Evolutionary conservation across 2,113 vertebrate species (phyloP).

Genomic region (Solenodon paradoxus): DNA sequence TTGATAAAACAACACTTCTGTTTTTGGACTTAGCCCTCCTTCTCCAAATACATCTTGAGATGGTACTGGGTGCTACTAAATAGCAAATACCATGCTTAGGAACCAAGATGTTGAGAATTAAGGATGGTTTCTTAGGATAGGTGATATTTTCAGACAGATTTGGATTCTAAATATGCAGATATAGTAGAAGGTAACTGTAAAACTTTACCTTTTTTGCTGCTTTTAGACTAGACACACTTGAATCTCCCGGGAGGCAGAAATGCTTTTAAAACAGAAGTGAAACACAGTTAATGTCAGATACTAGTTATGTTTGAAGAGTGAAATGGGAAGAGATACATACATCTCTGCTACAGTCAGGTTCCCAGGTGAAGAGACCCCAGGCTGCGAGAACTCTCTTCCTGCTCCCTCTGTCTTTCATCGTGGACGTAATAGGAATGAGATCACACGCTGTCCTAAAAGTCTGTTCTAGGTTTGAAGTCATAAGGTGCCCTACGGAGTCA

Average conservation of each 20-base stretch:
- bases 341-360: not conserved
- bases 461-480: not conserved
- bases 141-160: not conserved
- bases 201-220: not conserved
- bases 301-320: not conserved
- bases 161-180: not conserved
- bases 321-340: not conserved
- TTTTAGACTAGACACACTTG: not conserved
- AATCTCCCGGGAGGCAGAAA: not conserved
- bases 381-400: not conserved
- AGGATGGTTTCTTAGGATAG: not conserved
- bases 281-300: not conserved
- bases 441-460: not conserved
- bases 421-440: not conserved
- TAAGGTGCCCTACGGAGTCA: not conserved
- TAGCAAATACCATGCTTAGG: not conserved
- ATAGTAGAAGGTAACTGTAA: not conserved
- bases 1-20: not conserved
- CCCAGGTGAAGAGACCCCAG: not conserved
- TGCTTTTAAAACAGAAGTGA: conserved; percentile 21
- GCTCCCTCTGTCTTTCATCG: not conserved
- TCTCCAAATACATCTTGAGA: not conserved
- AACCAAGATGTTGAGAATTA: not conserved
- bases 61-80: not conserved
- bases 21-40: not conserved